A percentile compares a stretch with the other conserved stretches of the same genome.
Conservation (phyloP, 2,113 vertebrate species). For the Caloenas nicobarica region DNA sequence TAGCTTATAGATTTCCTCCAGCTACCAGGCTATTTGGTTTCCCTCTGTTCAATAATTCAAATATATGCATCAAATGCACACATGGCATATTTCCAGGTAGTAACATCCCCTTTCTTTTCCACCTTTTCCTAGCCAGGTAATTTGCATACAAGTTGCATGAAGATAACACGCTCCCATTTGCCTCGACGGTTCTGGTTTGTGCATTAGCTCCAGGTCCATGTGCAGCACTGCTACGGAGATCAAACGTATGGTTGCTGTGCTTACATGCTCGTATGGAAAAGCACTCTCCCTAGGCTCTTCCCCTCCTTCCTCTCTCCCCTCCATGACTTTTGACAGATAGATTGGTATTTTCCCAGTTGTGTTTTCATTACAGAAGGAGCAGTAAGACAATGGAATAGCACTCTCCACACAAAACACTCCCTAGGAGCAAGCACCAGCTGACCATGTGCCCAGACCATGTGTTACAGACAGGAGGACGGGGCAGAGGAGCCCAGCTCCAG, state of each 20-base stretch:
- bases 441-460: accelerated
- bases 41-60: not conserved
- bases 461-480: not conserved
- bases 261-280: not conserved
- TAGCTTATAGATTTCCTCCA: constrained; percentile 2
- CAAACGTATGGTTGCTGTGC: not conserved
- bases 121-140: not conserved
- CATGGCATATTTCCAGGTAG: not conserved
- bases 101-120: not conserved
- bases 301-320: not conserved
- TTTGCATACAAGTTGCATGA: not conserved
- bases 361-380: not conserved
- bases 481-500: not conserved
- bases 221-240: accelerated
- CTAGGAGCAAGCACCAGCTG: accelerated
- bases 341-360: not conserved
- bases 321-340: not conserved
- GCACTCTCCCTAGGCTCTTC: not conserved
- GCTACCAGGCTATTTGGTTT: not conserved
- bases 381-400: accelerated
- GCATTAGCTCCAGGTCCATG: not conserved
- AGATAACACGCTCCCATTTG: not conserved
- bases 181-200: not conserved
- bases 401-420: not conserved
- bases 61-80: not conserved